phyloP scores from a whole-genome alignment of 2,797 vertebrate species.

The Sebastolobus altivelis region DNA sequence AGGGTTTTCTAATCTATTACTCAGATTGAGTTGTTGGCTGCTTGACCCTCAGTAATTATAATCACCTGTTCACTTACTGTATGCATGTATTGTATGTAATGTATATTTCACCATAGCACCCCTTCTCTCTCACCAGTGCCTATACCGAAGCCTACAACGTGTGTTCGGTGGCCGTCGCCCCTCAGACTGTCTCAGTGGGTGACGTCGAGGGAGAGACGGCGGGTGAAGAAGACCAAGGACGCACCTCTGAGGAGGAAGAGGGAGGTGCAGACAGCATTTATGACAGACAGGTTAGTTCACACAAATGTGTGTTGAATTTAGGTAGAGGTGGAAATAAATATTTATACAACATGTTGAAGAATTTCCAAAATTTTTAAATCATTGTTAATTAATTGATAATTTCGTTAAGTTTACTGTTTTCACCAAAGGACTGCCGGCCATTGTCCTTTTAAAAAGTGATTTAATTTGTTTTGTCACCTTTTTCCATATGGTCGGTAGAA shows the following conservation, averaged over 20 bases:
- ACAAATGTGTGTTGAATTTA: background rate
- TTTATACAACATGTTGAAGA: background rate
- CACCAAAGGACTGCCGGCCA: background rate
- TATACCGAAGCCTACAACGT: slow-evolving; percentile 94
- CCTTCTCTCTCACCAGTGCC: slow-evolving; percentile 80
- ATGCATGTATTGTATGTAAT: background rate
- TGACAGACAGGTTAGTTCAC: slow-evolving; percentile 84
- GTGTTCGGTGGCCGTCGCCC: slow-evolving; percentile 78
- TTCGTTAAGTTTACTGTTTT: background rate
- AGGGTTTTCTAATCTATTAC: background rate
- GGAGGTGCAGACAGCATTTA: slow-evolving; percentile 77
- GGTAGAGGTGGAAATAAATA: background rate
- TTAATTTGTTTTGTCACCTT: background rate
- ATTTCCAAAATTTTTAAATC: background rate
- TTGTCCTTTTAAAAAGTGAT: background rate
- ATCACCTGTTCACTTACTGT: background rate
- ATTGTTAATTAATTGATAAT: background rate
- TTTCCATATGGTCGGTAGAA: slow-evolving; percentile 6
- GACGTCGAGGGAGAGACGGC: slow-evolving; percentile 35
- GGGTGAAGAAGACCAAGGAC: slow-evolving; percentile 88
- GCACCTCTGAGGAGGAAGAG: slow-evolving; percentile 91
- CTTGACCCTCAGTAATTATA: background rate
- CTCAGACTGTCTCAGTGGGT: slow-evolving; percentile 38
- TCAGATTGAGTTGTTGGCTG: background rate
- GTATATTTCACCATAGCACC: background rate